Evolutionary conservation across 2,113 vertebrate genomes (phyloP), one percentile per base, ranked within the genome.

Genomic region (Lophura nycthemera): DNA sequence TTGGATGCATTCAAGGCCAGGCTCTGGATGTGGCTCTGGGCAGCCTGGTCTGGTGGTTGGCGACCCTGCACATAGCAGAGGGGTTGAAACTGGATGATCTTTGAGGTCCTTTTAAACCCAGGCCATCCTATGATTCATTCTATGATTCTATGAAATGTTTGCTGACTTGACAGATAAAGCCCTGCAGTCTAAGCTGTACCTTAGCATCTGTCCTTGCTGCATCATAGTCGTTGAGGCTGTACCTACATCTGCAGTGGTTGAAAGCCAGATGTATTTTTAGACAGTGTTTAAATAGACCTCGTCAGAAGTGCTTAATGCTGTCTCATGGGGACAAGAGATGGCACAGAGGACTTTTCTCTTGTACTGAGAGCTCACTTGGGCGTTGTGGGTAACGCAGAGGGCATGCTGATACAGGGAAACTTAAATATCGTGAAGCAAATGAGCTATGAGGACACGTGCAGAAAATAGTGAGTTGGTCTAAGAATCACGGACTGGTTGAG

Each of bases 211-310:
- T 69, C 92, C 92, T 92, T 90, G 90, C n/a, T 10, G 5, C 61
- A 21, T 42, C 65, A 5, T 59, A 6, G 36, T 24, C 70, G 3
- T 61, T 0, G 1, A 59, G 59, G 67, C 54, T 92, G 38, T 3
- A 47, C 92, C 86, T 94, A 86, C 86, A 13, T 25, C 89, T 86
- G 66, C 71, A 64, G 71, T 34, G 74, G 3, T 11, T 1, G 4
- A 56, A 50, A 83, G 84, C 59, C 89, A 85, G 66, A 48, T 60
- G 38, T 50, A 8, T 73, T 93, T 91, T 85, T 74, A 86, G 89
- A 12, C 15, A 10, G 1, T 13, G 6, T 63, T 91, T 50, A 45
- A 90, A 77, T 2, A 65, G 76, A 36, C 9, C 1, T 36, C 48
- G 61, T 45, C 43, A 15, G 22, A 56, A 14, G 9, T 11, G 25